Evolutionary conservation across 2,113 vertebrate species (phyloP).

Genomic region (Sapayoa aenigma): DNA sequence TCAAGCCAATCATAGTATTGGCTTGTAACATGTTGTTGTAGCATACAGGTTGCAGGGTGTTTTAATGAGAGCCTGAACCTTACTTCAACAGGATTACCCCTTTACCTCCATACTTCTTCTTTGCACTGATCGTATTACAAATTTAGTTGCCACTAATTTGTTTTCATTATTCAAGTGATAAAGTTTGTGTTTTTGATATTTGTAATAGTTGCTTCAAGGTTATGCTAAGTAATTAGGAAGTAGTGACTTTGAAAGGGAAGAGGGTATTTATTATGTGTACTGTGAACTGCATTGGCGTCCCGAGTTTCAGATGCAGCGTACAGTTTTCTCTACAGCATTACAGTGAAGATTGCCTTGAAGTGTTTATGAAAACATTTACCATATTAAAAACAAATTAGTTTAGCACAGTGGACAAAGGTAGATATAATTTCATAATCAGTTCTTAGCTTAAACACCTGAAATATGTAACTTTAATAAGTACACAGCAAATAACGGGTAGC

Average conservation of each 20-base stretch:
- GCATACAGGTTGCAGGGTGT: not conserved
- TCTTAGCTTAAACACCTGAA: constrained; percentile 56
- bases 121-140: constrained; percentile 64
- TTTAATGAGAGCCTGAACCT: not conserved
- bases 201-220: constrained; percentile 70
- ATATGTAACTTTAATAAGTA: constrained; percentile 42
- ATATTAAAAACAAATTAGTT: constrained; percentile 49
- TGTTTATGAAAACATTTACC: constrained; percentile 65
- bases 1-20: not conserved
- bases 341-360: constrained; percentile 70
- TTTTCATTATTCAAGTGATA: constrained; percentile 52
- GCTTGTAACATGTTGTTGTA: not conserved
- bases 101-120: not conserved
- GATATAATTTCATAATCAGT: constrained; percentile 25
- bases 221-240: constrained; percentile 59
- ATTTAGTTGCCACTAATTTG: constrained; percentile 54
- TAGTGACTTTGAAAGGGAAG: constrained; percentile 68
- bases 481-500: constrained; percentile 74
- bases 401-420: constrained; percentile 71
- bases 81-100: constrained; percentile 16
- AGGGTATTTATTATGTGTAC: constrained; percentile 78
- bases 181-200: constrained; percentile 39
- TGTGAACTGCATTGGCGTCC: constrained; percentile 78
- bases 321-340: constrained; percentile 61
- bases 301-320: constrained; percentile 40